Percentiles rank a stretch among this genome's conserved stretches.
phyloP scores from a whole-genome alignment of 1,140 invertebrate genomes.

The Calycopis cecrops region DNA sequence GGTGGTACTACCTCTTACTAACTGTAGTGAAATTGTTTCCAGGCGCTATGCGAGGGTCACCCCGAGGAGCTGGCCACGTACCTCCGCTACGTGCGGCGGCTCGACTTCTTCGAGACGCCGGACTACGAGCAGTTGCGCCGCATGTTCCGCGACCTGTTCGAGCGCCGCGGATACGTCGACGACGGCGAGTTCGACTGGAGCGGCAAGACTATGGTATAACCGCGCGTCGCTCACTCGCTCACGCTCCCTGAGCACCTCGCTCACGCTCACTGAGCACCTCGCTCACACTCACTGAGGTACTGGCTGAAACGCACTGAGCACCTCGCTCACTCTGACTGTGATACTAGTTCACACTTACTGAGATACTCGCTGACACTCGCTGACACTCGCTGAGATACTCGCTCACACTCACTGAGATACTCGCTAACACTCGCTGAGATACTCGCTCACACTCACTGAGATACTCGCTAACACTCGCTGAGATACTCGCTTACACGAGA shows the following conservation, averaged over 20 bases:
- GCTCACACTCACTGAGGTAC: too few species aligned
- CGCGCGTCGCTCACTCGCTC: too few species aligned
- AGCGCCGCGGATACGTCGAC: conserved; percentile 92
- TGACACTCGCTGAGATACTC: too few species aligned
- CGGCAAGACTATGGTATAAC: conserved; percentile 96
- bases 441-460: too few species aligned
- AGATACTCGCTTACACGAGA: too few species aligned
- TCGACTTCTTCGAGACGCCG: conserved; percentile 99
- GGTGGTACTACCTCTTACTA: too few species aligned
- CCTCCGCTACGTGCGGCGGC: conserved; percentile 95
- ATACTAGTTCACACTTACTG: background rate
- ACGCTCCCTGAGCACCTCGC: too few species aligned
- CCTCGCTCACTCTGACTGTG: background rate
- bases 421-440: too few species aligned
- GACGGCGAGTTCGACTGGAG: conserved; percentile 99
- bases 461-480: too few species aligned
- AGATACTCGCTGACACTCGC: background rate
- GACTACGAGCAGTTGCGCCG: conserved; percentile 99
- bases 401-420: too few species aligned
- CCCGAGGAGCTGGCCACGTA: conserved; percentile 98
- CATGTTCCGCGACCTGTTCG: conserved; percentile 96
- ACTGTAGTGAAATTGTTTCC: conserved; percentile 14
- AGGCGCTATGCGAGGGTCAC: conserved; percentile 96
- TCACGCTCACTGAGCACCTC: too few species aligned
- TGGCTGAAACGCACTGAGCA: too few species aligned